phyloP scores from a whole-genome alignment of 1,140 invertebrate genomes.

The Danaus plexippus region DNA sequence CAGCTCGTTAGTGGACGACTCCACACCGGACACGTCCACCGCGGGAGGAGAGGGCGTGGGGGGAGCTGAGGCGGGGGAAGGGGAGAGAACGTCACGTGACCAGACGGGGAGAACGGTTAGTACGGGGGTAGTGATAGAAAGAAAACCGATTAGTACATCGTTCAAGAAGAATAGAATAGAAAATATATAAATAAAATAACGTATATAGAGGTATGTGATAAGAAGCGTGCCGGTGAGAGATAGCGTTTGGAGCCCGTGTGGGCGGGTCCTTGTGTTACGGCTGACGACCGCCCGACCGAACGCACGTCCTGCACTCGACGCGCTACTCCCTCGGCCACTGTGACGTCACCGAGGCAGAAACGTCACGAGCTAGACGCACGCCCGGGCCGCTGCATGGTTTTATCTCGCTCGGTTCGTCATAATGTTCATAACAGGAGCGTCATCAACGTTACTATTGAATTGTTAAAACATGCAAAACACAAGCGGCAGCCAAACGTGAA shows the following conservation, averaged over 20 bases:
- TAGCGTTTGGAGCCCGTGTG: conserved; percentile 21
- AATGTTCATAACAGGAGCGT: no score
- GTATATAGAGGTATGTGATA: conserved; percentile 30
- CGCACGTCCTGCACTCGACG: conserved; percentile 17
- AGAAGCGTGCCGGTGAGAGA: conserved; percentile 40
- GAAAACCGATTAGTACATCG: conserved; percentile 41
- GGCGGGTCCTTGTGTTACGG: conserved; percentile 16
- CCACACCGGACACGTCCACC: conserved; percentile 51
- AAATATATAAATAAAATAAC: conserved; percentile 30
- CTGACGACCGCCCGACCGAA: conserved; percentile 38
- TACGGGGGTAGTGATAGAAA: conserved; percentile 41
- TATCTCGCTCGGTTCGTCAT: conserved; percentile 3
- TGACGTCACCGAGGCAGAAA: conserved; percentile 35
- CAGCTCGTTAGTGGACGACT: conserved; percentile 74
- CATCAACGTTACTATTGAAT: conserved; percentile 13
- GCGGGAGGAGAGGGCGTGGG: conserved; percentile 35
- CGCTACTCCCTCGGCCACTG: conserved; percentile 32
- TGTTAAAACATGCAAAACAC: conserved; percentile 39
- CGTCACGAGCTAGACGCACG: conserved; percentile 15
- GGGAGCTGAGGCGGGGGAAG: conserved; percentile 18
- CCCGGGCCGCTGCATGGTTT: conserved; percentile 5
- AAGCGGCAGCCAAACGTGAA: conserved; percentile 54
- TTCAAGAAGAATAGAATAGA: conserved; percentile 18
- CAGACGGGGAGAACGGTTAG: conserved; percentile 39
- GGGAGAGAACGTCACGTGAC: conserved; percentile 10